Conservation (phyloP, 2,797 vertebrate species). For the Enteromius treurensis region DNA sequence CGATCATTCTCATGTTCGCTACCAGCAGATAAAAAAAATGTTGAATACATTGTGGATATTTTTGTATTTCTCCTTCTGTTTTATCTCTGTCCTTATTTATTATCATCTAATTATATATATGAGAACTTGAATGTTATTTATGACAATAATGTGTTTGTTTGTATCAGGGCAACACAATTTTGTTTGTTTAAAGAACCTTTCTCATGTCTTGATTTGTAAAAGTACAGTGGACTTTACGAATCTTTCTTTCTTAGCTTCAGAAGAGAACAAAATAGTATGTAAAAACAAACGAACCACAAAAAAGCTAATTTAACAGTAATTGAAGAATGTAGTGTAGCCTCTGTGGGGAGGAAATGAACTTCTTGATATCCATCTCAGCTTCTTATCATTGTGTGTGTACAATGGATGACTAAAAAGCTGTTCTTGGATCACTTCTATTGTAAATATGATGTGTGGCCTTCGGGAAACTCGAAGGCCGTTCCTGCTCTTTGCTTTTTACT, state of each 20-base stretch:
- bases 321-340: constrained; percentile 94
- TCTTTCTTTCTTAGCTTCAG: constrained; percentile 71
- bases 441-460: constrained; percentile 87
- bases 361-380: constrained; percentile 89
- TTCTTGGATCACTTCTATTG: constrained; percentile 78
- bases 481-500: constrained; percentile 85
- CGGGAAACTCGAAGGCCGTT: constrained; percentile 72
- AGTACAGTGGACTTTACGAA: constrained; percentile 70
- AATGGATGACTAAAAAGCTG: constrained; percentile 74
- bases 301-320: constrained; percentile 82
- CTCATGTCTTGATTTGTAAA: constrained; percentile 72
- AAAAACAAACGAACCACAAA: constrained; percentile 57
- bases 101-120: constrained; percentile 84
- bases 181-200: constrained; percentile 72
- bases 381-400: constrained; percentile 87
- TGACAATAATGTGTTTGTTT: constrained; percentile 77
- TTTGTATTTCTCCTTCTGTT: constrained; percentile 80
- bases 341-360: constrained; percentile 86
- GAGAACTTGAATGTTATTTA: constrained; percentile 85
- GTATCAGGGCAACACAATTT: constrained; percentile 76
- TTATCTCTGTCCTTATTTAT: constrained; percentile 81
- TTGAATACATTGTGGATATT: constrained; percentile 81
- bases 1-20: constrained; percentile 65
- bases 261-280: constrained; percentile 69
- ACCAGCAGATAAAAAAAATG: constrained; percentile 73